Evolutionary conservation across 2,113 vertebrate species (phyloP).

Genomic region (Plestiodon gilberti): DNA sequence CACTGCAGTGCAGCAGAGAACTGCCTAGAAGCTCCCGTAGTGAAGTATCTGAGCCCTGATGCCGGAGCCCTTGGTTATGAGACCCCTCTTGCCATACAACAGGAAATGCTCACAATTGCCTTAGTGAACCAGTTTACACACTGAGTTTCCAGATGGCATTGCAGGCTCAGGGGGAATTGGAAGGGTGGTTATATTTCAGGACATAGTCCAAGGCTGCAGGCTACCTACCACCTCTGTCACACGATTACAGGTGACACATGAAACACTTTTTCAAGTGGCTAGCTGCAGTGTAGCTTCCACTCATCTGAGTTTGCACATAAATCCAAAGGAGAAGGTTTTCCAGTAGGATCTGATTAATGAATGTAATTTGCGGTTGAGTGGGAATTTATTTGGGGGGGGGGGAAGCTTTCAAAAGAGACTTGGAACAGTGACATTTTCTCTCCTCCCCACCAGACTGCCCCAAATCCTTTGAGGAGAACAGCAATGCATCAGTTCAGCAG

Average conservation of each 20-base stretch:
- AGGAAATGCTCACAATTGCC: too few relatives aligned
- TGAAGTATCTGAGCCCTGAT: too few relatives aligned
- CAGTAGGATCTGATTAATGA: neutral
- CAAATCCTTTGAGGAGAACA: neutral
- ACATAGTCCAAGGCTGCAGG: neutral
- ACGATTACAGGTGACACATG: neutral
- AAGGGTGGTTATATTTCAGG: neutral
- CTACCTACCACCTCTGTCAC: too few relatives aligned
- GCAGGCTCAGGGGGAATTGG: neutral
- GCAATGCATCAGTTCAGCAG: conserved; percentile 23
- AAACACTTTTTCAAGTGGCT: neutral
- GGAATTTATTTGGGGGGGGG: neutral
- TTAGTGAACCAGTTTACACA: neutral
- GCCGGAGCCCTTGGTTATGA: too few relatives aligned
- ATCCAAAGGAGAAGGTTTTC: neutral
- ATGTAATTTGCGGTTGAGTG: neutral
- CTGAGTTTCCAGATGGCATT: neutral
- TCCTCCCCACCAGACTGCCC: neutral
- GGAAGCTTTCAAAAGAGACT: neutral
- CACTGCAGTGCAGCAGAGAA: too few relatives aligned
- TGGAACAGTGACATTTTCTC: conserved; percentile 25
- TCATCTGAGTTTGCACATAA: neutral
- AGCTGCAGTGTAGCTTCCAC: neutral
- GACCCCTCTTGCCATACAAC: too few relatives aligned
- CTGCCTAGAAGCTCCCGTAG: too few relatives aligned